Evolutionary conservation across 1,140 invertebrate species (phyloP), one percentile per base, ranked within the genome.

Genomic region (Drosophila eugracilis): DNA sequence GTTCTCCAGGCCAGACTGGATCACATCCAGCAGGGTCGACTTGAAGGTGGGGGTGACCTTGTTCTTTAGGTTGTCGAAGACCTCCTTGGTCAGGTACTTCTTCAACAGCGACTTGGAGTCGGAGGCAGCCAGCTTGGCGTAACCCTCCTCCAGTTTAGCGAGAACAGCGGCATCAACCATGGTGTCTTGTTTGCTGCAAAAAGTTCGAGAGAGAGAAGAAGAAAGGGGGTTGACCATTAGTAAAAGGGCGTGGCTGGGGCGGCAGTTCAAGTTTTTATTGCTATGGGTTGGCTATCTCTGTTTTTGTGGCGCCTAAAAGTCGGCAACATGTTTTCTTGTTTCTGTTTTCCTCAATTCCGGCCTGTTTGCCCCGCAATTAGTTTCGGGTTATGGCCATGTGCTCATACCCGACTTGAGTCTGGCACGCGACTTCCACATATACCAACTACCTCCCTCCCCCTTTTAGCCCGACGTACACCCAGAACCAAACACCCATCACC

Each of bases 71-170:
- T 95, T 94, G 86, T 99, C 97, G 91, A 98, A 98, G 15, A 98
- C 92, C 89, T 98, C 96, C 92, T 95, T 95, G 81, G 96, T 96
- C 49, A 99, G 94, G 93, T 97, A 96, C 92, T 99, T 99, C 94
- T 98, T 99, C 93, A 99, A 93, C 89, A 99, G 93, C 42, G 97
- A 98, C 92, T 98, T 98, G 92, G 97, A 98, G 92, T 98, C 96
- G 55, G 97, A 97, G 70, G 93, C 95, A 73, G 94, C 93, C 81
- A 99, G 93, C 93, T 98, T 98, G 94, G 95, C 94, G 93, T 95
- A 98, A 81, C 96, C 97, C 91, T 96, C 94, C 93, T 98, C 97
- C 92, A 98, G 93, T 93, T 98, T 98, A 90, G 97, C 96, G 91
- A 97, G 92, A 88, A 95, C 95, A 92, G 95, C 96, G 84, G 96